These are phyloP conservation scores for Gryllus bimaculatus DNA, from an alignment of 1,140 invertebrate species.

Conservation along the genomic window DNA sequence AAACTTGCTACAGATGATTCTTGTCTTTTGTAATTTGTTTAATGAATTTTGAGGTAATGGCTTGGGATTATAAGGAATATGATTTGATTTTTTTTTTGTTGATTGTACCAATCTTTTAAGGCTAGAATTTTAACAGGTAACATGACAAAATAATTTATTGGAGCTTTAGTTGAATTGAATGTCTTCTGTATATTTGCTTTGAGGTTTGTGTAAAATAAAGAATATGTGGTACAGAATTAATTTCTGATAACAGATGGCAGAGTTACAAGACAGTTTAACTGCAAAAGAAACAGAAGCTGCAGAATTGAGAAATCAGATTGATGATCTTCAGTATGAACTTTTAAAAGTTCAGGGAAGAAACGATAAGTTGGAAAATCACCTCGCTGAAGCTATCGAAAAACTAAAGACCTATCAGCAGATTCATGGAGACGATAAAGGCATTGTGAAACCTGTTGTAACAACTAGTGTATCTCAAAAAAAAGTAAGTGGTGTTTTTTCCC, in stretches of 20 bases:
- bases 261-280: constrained; percentile 82
- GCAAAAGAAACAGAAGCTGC: constrained; percentile 89
- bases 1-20: no score
- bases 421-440: constrained; percentile 48
- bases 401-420: constrained; percentile 74
- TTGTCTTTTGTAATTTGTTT: no score
- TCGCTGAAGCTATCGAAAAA: constrained; percentile 83
- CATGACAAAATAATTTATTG: no score
- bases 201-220: no score
- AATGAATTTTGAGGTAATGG: no score
- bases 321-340: constrained; percentile 89
- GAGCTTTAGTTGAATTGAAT: no score
- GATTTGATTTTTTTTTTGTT: no score
- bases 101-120: no score
- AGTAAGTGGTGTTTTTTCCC: constrained; percentile 33
- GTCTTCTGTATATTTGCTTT: no score
- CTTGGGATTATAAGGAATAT: no score
- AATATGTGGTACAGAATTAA: not conserved
- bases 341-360: constrained; percentile 79
- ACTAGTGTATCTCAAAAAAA: constrained; percentile 55
- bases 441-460: constrained; percentile 38
- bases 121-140: no score
- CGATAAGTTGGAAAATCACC: constrained; percentile 83
- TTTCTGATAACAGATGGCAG: constrained; percentile 53
- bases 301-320: constrained; percentile 89